Evolutionary conservation across 2,113 vertebrate genomes (phyloP).

Genomic region (Channa maculata): DNA sequence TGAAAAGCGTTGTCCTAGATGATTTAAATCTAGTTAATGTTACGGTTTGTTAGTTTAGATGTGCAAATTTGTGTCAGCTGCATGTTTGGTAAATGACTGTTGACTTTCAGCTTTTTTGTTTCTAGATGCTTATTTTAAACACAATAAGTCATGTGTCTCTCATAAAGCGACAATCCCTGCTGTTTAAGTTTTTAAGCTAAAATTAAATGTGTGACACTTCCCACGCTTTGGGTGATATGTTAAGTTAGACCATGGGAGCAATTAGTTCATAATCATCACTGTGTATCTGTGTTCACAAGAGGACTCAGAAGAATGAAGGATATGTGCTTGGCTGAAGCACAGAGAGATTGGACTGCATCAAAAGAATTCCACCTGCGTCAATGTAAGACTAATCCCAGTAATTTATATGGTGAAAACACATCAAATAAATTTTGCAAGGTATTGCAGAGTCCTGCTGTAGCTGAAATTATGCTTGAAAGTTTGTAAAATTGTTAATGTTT

Average conservation of each 20-base stretch:
- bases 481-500: slow-evolving; percentile 1
- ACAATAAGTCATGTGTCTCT: not conserved
- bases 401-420: not conserved
- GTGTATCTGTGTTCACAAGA: slow-evolving; percentile 50
- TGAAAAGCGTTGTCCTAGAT: slow-evolving; percentile 14
- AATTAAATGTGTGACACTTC: slow-evolving; percentile 17
- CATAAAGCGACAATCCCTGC: not conserved
- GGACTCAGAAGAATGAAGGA: slow-evolving; percentile 48
- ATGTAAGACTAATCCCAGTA: not conserved
- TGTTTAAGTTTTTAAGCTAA: slow-evolving; percentile 13
- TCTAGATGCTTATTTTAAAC: slow-evolving; percentile 23
- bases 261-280: slow-evolving; percentile 22
- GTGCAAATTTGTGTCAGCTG: not conserved
- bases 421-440: too few species aligned
- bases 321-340: slow-evolving; percentile 15
- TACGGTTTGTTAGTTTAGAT: not conserved
- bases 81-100: slow-evolving; percentile 1
- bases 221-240: slow-evolving; percentile 3
- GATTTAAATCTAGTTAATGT: slow-evolving; percentile 7
- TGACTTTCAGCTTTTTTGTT: not conserved
- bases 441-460: slow-evolving; percentile 6
- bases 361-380: not conserved
- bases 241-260: slow-evolving; percentile 28
- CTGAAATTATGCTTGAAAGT: slow-evolving; percentile 8
- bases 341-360: not conserved